Percentiles rank a stretch among this genome's conserved stretches.
phyloP scores from a whole-genome alignment of 2,113 vertebrate species.

The Esox niger region DNA sequence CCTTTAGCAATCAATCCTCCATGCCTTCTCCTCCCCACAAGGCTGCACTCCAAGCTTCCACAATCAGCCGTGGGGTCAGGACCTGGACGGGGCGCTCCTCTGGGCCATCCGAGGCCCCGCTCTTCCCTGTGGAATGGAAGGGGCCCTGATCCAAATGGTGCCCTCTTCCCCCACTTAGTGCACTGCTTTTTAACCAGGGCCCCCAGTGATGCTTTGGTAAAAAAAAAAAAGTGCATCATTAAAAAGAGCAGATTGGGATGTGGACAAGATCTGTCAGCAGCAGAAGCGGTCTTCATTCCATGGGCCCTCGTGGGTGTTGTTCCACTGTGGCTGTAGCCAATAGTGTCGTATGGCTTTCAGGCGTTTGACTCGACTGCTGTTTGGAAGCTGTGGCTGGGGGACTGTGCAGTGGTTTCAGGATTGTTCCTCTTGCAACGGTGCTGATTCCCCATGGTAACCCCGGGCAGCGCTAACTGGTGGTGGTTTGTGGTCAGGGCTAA shows the following conservation, averaged over 20 bases:
- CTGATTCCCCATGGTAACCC: not conserved
- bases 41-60: slow-evolving; percentile 22
- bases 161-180: too few species aligned
- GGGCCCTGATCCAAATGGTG: too few species aligned
- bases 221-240: too few species aligned
- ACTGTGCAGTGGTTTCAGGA: not conserved
- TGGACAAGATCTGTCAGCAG: not conserved
- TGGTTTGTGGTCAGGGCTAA: not conserved
- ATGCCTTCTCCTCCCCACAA: not conserved
- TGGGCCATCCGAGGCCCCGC: not conserved
- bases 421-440: not conserved
- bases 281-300: slow-evolving; percentile 3
- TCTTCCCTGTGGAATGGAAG: slow-evolving; percentile 6
- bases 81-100: slow-evolving; percentile 13
- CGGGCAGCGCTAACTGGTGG: not conserved
- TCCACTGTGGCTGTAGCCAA: slow-evolving; percentile 9
- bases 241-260: too few species aligned
- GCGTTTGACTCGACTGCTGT: slow-evolving; percentile 12
- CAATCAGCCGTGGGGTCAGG: slow-evolving; percentile 47
- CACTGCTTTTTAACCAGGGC: too few species aligned
- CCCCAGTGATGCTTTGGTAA: too few species aligned
- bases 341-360: slow-evolving; percentile 21
- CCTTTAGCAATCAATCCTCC: slow-evolving; percentile 58
- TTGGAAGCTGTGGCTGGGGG: slow-evolving; percentile 21
- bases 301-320: not conserved